These are phyloP conservation scores for Mionectes macconnelli DNA, from an alignment of 2,113 vertebrate genomes.

Conservation along the genomic window DNA sequence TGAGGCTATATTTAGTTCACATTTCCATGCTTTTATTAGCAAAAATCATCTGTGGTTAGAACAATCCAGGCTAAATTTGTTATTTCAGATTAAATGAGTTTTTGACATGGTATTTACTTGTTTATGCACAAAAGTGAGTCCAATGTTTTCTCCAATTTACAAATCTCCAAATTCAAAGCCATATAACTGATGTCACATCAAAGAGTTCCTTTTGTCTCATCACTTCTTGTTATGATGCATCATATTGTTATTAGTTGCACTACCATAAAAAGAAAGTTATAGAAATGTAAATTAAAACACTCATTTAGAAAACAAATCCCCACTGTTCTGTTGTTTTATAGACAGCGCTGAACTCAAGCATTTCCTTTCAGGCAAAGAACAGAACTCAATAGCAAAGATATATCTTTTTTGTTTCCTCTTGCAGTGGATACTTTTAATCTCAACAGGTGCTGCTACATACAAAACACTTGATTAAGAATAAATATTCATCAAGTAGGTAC, in stretches of 20 bases:
- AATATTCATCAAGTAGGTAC: not conserved
- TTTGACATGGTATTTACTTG: slow-evolving; percentile 8
- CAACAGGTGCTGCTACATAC: not conserved
- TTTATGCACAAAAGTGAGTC: not conserved
- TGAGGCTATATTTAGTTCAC: slow-evolving; percentile 42
- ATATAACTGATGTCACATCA: not conserved
- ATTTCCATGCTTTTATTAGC: slow-evolving; percentile 53
- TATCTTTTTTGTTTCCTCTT: not conserved
- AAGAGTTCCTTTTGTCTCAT: not conserved
- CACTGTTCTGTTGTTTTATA: not conserved
- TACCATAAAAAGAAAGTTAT: not conserved
- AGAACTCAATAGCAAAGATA: not conserved
- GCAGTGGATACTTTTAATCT: not conserved
- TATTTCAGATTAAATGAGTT: slow-evolving; percentile 15
- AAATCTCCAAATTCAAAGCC: slow-evolving; percentile 4
- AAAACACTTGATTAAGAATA: not conserved
- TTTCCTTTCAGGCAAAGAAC: not conserved
- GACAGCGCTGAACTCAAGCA: not conserved
- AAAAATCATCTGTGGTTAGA: slow-evolving; percentile 17
- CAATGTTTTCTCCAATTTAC: not conserved
- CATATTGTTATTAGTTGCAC: not conserved
- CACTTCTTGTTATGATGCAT: not conserved
- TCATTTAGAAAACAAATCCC: not conserved
- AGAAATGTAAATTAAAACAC: slow-evolving; percentile 1
- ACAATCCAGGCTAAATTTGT: slow-evolving; percentile 13